Evolutionary conservation across 35 echinoderm and acorn worm genomes (phyloP).

Genomic region (Apostichopus japonicus): DNA sequence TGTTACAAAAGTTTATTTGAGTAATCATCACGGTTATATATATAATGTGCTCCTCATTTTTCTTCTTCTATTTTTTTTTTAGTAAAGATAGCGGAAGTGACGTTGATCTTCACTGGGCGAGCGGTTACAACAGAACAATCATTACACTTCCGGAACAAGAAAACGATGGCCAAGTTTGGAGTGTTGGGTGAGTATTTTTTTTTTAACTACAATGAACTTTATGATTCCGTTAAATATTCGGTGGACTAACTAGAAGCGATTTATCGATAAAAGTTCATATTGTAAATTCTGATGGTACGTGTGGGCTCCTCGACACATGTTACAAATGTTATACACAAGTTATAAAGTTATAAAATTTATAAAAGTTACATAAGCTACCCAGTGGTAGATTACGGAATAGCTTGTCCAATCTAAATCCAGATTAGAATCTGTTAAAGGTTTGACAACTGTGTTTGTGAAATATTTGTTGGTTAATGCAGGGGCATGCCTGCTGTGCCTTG

Average conservation of each 20-base stretch:
- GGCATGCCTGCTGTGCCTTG: no score
- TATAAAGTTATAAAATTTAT: no score
- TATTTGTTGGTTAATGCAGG: no score
- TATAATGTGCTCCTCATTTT: not conserved
- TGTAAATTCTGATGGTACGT: not conserved
- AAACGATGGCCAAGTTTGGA: not conserved
- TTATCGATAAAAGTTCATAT: not conserved
- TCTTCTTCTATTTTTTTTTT: not conserved
- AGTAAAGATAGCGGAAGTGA: not conserved
- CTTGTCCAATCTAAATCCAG: no score
- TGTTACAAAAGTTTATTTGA: no score
- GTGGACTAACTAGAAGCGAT: not conserved
- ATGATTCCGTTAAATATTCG: not conserved
- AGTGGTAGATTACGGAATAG: no score
- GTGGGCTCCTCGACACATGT: no score
- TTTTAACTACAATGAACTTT: not conserved
- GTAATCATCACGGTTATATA: not conserved
- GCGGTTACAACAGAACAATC: not conserved
- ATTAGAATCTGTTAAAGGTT: no score
- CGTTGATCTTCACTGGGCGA: slow-evolving; percentile 6
- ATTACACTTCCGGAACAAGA: not conserved
- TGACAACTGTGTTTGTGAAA: no score
- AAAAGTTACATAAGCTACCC: no score
- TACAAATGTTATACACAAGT: no score
- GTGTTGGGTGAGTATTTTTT: slow-evolving; percentile 13